phyloP scores from a whole-genome alignment of 2,888 invertebrate species.

The Apantesis nais region DNA sequence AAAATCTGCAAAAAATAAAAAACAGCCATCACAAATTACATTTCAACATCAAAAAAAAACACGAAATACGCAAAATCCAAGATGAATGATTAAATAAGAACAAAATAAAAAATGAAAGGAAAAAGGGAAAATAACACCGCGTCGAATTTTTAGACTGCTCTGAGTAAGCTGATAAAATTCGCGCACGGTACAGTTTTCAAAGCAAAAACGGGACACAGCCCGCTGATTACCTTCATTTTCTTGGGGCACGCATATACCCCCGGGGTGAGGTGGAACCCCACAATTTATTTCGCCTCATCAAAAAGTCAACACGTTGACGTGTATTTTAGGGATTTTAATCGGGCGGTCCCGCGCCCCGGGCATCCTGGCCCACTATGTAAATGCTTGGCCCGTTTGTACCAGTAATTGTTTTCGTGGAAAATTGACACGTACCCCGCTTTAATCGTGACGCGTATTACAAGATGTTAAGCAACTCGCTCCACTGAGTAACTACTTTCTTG shows the following conservation, averaged over 20 bases:
- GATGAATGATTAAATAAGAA: constrained; percentile 44
- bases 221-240: constrained; percentile 82
- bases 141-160: constrained; percentile 38
- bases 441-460: constrained; percentile 59
- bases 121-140: constrained; percentile 36
- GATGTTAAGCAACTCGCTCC: constrained; percentile 33
- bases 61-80: constrained; percentile 27
- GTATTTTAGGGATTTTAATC: constrained; percentile 83
- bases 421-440: constrained; percentile 71
- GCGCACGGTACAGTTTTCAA: constrained; percentile 57
- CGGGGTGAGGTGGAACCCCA: constrained; percentile 57
- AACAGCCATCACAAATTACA: constrained; percentile 20
- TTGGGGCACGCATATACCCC: constrained; percentile 72
- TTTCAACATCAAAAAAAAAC: constrained; percentile 19
- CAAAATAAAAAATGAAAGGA: constrained; percentile 30
- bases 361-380: constrained; percentile 69
- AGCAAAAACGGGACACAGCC: constrained; percentile 53
- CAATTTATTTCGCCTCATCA: constrained; percentile 83
- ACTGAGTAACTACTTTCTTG: background rate
- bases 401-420: constrained; percentile 78
- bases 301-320: constrained; percentile 84
- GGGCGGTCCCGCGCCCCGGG: constrained; percentile 57
- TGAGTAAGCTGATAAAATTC: constrained; percentile 56
- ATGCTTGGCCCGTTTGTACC: constrained; percentile 64
- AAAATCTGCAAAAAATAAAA: constrained; percentile 8